phyloP scores from a whole-genome alignment of 2,888 invertebrate species.

The Leuctra nigra region DNA sequence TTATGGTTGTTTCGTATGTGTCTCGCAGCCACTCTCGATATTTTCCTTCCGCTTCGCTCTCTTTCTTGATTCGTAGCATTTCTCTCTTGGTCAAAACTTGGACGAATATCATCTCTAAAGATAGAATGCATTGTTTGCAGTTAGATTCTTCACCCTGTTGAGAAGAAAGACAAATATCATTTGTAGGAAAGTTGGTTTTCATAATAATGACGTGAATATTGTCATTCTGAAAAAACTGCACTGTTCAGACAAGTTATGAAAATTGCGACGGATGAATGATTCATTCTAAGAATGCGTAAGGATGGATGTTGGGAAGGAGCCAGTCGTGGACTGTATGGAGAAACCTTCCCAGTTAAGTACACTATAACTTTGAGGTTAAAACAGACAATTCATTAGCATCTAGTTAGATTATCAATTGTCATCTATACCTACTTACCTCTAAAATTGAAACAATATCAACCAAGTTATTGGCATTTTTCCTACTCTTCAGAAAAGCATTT shows the following conservation, averaged over 20 bases:
- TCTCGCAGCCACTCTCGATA: slow-evolving; percentile 62
- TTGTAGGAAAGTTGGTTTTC: too few relatives aligned
- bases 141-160: slow-evolving; percentile 19
- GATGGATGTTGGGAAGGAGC: too few relatives aligned
- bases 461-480: slow-evolving; percentile 57
- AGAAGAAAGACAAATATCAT: slow-evolving; percentile 20
- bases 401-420: slow-evolving; percentile 44
- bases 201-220: too few relatives aligned
- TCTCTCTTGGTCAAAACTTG: slow-evolving; percentile 60
- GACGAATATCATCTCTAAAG: slow-evolving; percentile 64
- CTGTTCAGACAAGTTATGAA: too few relatives aligned
- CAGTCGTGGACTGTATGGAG: too few relatives aligned
- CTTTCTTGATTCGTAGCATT: slow-evolving; percentile 44
- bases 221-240: too few relatives aligned
- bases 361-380: too few relatives aligned
- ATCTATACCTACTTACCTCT: slow-evolving; percentile 45
- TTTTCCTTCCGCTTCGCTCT: slow-evolving; percentile 52
- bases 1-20: slow-evolving; percentile 60
- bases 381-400: too few relatives aligned
- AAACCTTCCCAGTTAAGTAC: too few relatives aligned
- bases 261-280: too few relatives aligned
- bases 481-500: slow-evolving; percentile 60
- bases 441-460: slow-evolving; percentile 62
- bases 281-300: too few relatives aligned
- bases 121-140: slow-evolving; percentile 49